These are phyloP conservation scores for Oryzias dopingdopingensis DNA, from an alignment of 2,797 vertebrate genomes.

Conservation along the genomic window DNA sequence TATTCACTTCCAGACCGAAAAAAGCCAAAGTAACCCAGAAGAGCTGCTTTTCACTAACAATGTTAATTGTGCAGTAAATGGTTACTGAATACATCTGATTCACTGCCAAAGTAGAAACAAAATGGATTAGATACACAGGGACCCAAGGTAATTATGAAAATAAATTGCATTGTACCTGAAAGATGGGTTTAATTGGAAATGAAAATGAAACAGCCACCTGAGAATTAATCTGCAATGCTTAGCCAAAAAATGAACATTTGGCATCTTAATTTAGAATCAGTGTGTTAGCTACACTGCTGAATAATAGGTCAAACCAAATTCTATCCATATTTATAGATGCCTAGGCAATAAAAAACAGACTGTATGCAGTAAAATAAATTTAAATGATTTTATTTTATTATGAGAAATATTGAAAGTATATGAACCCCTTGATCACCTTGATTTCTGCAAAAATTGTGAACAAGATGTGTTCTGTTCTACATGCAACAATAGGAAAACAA, in stretches of 20 bases:
- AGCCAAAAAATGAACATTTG: constrained; percentile 7
- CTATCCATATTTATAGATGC: background rate
- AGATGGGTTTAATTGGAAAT: constrained; percentile 15
- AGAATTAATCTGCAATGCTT: constrained; percentile 21
- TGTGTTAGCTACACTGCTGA: background rate
- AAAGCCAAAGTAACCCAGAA: constrained; percentile 24
- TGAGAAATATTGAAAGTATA: constrained; percentile 2
- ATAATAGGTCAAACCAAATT: constrained; percentile 5
- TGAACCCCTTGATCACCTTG: too few relatives aligned
- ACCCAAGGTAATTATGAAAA: constrained; percentile 32
- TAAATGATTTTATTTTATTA: background rate
- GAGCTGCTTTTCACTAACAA: constrained; percentile 5
- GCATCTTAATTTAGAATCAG: constrained; percentile 9
- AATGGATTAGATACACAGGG: constrained; percentile 24
- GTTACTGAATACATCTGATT: constrained; percentile 20
- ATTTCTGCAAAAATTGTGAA: too few relatives aligned
- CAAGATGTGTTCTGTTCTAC: too few relatives aligned
- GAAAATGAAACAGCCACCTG: constrained; percentile 12
- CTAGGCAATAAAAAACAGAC: background rate
- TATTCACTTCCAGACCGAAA: constrained; percentile 10
- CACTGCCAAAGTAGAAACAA: constrained; percentile 15
- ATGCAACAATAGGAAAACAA: too few relatives aligned
- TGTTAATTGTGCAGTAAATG: constrained; percentile 32
- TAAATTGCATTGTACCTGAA: constrained; percentile 34
- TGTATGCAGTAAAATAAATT: background rate